Base-by-base conservation (phyloP, 2,113 vertebrate species). In the Larimichthys crocea region DNA sequence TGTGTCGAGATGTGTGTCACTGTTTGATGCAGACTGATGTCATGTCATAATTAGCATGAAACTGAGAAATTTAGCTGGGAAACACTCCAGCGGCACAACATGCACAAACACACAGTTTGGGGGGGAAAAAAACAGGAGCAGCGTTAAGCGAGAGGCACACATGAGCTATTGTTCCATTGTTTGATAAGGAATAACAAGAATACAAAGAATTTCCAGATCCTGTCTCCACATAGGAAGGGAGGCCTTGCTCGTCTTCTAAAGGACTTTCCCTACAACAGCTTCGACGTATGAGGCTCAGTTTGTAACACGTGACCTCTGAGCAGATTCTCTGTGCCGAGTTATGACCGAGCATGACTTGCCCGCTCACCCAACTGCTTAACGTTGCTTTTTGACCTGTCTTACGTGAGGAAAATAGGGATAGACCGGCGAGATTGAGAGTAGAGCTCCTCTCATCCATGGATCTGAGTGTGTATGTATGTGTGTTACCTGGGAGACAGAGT, bases 121-220 rank as follows among this genome's bases (percentile, higher is more conserved):
- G 77, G 57, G 77, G 52, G 65, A 24, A 6, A 68, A 59, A 62
- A 44, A 72, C 77, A 80, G 70, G 85, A 69, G 80, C 73, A 76
- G 87, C 26, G 55, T 90, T 84, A 91, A 90, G 87, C 86, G 85
- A 85, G 83, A 85, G 79, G 88, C 77, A 74, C 89, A 92, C 74
- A 80, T 74, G 74, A 85, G 87, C 93, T 91, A 95, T 95, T 95
- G 93, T 95, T 94, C 92, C 89, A 95, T 94, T 95, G 93, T 95
- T 94, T 94, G 89, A 93, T 93, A 90, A 91, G 90, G 85, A 93
- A 94, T 93, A 93, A 93, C 92, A 93, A 90, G 88, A 93, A 92
- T 82, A 93, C 91, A 93, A 92, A 94, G 90, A 92, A 91, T 93
- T 93, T 93, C 91, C 91, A 94, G 85, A 86, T 61, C 65, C 76